Percentiles rank a stretch among this genome's conserved stretches.
Conservation (phyloP, 1,140 invertebrate genomes). For the Melipona quadrifasciata region DNA sequence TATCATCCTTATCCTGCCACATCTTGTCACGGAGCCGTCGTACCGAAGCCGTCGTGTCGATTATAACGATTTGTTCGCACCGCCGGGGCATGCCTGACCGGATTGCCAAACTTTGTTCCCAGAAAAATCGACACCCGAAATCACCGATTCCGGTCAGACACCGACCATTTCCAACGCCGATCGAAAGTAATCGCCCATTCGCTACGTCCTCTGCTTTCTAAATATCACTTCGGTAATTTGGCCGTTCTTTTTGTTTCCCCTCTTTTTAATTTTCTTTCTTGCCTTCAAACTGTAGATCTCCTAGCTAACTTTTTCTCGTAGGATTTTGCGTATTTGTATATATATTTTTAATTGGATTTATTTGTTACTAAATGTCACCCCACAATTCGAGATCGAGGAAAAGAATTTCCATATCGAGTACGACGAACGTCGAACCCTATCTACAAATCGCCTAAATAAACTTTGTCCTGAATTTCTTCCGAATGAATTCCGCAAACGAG, state of each 20-base stretch:
- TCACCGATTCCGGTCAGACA: slow-evolving; percentile 24
- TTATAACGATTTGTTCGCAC: slow-evolving; percentile 69
- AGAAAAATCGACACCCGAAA: slow-evolving; percentile 20
- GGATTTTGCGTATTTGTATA: neutral
- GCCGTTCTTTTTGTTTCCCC: neutral
- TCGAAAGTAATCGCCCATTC: slow-evolving; percentile 10
- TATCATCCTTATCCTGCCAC: slow-evolving; percentile 69
- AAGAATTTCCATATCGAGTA: neutral
- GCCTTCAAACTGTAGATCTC: neutral
- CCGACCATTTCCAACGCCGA: slow-evolving; percentile 10
- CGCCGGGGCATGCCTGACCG: slow-evolving; percentile 53
- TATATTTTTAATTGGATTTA: neutral
- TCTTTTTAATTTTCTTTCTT: neutral
- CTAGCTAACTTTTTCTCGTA: too few relatives aligned
- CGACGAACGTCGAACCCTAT: neutral
- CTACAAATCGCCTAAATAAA: too few relatives aligned
- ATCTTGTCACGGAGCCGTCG: slow-evolving; percentile 66
- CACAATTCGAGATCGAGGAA: neutral
- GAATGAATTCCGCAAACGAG: too few relatives aligned
- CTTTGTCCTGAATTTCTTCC: too few relatives aligned
- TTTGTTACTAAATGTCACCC: neutral
- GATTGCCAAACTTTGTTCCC: slow-evolving; percentile 36
- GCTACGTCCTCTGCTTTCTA: neutral
- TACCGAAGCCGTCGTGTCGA: slow-evolving; percentile 64
- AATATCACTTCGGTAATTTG: neutral